Base-by-base conservation (phyloP, 2,113 vertebrate genomes). In the Lagopus leucura region DNA sequence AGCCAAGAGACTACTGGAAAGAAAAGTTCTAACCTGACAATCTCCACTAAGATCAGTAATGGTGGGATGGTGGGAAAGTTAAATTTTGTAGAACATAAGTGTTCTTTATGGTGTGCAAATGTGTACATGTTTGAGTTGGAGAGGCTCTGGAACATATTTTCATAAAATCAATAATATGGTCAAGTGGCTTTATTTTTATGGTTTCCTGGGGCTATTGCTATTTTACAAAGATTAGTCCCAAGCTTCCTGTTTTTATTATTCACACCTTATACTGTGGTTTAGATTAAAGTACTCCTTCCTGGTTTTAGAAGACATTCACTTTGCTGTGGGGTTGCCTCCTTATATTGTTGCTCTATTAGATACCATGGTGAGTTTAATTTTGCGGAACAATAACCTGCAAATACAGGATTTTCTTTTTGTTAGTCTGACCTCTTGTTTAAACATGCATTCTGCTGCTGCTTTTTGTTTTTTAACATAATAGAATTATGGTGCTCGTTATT, bases 211-310 rank as follows among this genome's bases (percentile, higher is more conserved):
- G 92, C 95, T 92, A 78, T 88, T 97, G n/a, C 60, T 91, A 34
- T 86, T 97, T 95, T 95, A 93, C 70, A 90, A 85, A 94, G 80
- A 93, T 94, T 93, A 91, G 90, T 95, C 92, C 89, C 47, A 64
- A 55, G 72, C 73, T 97, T 97, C 86, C 92, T 93, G 73, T 93
- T 96, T 95, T 93, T 95, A 87, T 97, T 97, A 95, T 93, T 93
- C 82, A 88, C 67, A 86, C 75, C 97, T 96, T 80, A 83, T 66
- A 88, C 4, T 47, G 75, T 95, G 58, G 54, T 95, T 97, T 95
- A 94, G 72, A 83, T 55, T 97, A 90, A 96, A 96, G 89, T 91
- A 70, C 42, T 28, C 57, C 72, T 96, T 96, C 43, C 63, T 21
- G 81, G 63, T 69, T 96, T 92, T 96, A 89, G 91, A 97, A 93